phyloP scores from a whole-genome alignment of 2,113 vertebrate genomes.

The Archocentrus centrarchus region DNA sequence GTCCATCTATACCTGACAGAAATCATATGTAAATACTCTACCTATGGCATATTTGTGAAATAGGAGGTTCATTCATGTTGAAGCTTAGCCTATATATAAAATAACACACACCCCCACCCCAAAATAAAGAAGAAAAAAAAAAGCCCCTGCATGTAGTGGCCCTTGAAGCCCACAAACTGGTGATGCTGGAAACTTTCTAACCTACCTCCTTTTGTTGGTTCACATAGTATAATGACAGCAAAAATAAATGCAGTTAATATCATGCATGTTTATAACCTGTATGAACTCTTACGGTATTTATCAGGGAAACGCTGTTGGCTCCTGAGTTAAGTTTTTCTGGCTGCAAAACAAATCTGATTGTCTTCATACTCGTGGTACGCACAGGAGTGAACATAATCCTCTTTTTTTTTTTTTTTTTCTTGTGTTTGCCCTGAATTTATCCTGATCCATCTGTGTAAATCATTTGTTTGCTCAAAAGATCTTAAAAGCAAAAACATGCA shows the following conservation, averaged over 20 bases:
- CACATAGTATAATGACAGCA: background rate
- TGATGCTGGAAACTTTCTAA: background rate
- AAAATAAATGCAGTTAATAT: background rate
- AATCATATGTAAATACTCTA: background rate
- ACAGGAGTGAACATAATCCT: constrained; percentile 36
- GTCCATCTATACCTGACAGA: background rate
- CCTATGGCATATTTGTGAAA: background rate
- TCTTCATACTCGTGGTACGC: constrained; percentile 1
- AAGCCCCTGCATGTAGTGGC: background rate
- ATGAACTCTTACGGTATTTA: background rate
- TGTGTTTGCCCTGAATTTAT: constrained; percentile 64
- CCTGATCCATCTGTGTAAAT: constrained; percentile 62
- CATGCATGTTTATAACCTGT: background rate
- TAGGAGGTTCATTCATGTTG: background rate
- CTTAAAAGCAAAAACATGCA: constrained; percentile 50
- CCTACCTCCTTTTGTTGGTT: background rate
- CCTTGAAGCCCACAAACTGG: background rate
- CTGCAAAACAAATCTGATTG: constrained; percentile 12
- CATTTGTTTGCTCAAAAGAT: constrained; percentile 68
- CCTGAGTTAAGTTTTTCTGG: background rate
- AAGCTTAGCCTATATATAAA: background rate
- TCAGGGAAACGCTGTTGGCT: background rate
- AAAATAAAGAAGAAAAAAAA: too few relatives aligned
- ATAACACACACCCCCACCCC: too few relatives aligned
- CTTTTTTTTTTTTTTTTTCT: background rate